Base-by-base conservation (phyloP, 2,113 vertebrate genomes). In the Halcyon malimbica region DNA sequence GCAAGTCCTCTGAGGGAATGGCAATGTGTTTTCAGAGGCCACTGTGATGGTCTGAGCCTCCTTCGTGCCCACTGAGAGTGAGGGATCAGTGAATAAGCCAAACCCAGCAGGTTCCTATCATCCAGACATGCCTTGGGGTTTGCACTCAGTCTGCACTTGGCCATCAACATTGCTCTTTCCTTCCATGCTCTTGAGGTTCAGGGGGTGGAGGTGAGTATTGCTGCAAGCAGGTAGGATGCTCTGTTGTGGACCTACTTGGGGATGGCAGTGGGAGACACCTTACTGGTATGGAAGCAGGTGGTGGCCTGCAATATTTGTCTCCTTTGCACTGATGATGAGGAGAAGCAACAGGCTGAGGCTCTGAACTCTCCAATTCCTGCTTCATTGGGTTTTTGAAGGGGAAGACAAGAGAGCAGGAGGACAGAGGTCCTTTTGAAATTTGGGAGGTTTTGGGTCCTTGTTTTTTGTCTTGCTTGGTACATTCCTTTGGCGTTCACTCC, bases 1-100 rank as follows among this genome's bases (percentile, higher is more conserved):
- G 48, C 6, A 5, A 0, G 0, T n/a, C 20, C 11, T 21, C 37
- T 62, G 14, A 7, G 14, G 33, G 13, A 46, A 46, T 26, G 24
- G 14, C 1, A 1, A 5, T 56, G 31, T 7, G 7, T 37, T 74
- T 69, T 51, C 64, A 48, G 71, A 83, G 67, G 37, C 7, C 6
- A 11, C 28, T 2, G 1, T 41, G 46, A 12, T 63, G n/a, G 23
- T 48, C 23, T 56, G 39, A 79, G 13, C 50, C 29, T 53, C 23
- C 62, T 54, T 75, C 11, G 5, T 28, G 50, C 44, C n/a, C 2
- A 0, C 56, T 9, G 2, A 69, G 62, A 70, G 46, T 15, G 28
- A 25, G 20, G 10, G n/a, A 8, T 24, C 16, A 25, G 42, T 60
- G 48, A 23, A 25, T 33, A 71, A 82, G 42, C 29, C 77, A 54